A percentile compares a stretch with the other conserved stretches of the same genome.
phyloP scores from a whole-genome alignment of 2,888 invertebrate species.

The Bellardia bayeri region DNA sequence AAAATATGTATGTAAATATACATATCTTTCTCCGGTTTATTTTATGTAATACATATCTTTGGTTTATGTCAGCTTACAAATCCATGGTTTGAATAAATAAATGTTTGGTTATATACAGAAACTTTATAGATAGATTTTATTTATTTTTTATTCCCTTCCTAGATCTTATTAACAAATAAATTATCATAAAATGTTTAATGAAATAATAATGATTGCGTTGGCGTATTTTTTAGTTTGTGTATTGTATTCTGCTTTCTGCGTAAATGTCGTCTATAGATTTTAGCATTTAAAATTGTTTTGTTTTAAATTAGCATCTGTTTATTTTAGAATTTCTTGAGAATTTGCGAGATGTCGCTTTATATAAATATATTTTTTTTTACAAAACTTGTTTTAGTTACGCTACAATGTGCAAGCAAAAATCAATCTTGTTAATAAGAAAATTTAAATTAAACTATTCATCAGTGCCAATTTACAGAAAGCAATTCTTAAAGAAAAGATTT shows the following conservation, averaged over 20 bases:
- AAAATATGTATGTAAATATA: too few species aligned
- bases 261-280: slow-evolving; percentile 9
- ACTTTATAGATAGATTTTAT: too few species aligned
- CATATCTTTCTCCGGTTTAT: background rate
- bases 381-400: slow-evolving; percentile 6
- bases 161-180: background rate
- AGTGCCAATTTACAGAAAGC: too few species aligned
- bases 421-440: too few species aligned
- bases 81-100: too few species aligned
- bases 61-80: too few species aligned
- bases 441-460: too few species aligned
- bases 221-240: background rate
- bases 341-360: slow-evolving; percentile 5
- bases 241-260: slow-evolving; percentile 5
- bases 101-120: too few species aligned
- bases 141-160: background rate
- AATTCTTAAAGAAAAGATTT: too few species aligned
- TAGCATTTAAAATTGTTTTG: slow-evolving; percentile 14
- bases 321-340: slow-evolving; percentile 18
- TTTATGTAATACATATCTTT: background rate
- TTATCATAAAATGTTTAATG: background rate
- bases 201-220: background rate
- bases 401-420: background rate
- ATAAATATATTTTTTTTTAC: background rate
- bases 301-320: slow-evolving; percentile 17